Evolutionary conservation across 2,113 vertebrate genomes (phyloP), one percentile per base, ranked within the genome.

Genomic region (Indicator indicator): DNA sequence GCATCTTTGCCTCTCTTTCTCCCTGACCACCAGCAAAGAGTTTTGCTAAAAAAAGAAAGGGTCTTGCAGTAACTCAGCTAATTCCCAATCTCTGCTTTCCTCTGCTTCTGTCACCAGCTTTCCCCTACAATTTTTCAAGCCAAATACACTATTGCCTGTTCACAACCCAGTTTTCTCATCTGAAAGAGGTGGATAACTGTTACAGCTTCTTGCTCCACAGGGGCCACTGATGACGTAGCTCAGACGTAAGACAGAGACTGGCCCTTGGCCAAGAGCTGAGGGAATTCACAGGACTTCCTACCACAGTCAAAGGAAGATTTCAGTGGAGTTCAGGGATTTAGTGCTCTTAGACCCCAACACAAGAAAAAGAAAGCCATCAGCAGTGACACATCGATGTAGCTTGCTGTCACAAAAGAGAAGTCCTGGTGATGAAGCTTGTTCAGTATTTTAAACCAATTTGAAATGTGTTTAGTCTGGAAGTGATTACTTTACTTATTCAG

Each of bases 391-490:
- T n/a, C 6, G 1, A 1, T 3, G 16, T 20, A 74, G 60, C 56
- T 89, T 56, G 16, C 70, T 70, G 46, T 89, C 64, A 74, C 30
- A 56, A 48, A 79, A 54, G 9, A 65, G 42, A 67, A 59, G 82
- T 88, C 69, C 46, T 28, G 56, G 38, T 27, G 33, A 74, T 11
- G 62, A 82, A 87, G 36, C 38, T 65, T 36, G 28, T 80, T 91
- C 83, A 81, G 30, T 46, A 64, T 40, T 71, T 81, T 81, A 95
- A 95, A 95, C 72, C 94, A 78, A 77, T 59, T 9, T 42, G 12
- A 72, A 86, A 50, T 4, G 27, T 90, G 86, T 95, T 97, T 96
- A 91, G 93, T 95, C 95, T 97, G 94, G 73, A 86, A 95, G 68
- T 24, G 58, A 91, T 93, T 94, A 65, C 83, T 88, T 89, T 91